phyloP scores from a whole-genome alignment of 37 sponge, comb jelly and placozoan species.

The Chondrosia reniformis region DNA sequence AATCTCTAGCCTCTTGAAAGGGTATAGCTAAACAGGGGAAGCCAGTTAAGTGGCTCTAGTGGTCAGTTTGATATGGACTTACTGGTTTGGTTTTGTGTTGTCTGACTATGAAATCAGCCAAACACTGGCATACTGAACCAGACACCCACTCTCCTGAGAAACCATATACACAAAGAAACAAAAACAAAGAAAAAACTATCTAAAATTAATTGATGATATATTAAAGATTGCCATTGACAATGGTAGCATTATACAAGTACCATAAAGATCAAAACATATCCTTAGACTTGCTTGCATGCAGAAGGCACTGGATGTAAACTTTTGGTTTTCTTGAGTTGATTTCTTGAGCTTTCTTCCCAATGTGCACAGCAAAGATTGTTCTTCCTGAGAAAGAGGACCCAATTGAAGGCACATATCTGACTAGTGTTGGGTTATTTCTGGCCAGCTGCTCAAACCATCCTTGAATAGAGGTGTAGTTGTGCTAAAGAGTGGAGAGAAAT shows the following conservation, averaged over 20 bases:
- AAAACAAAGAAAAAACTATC: background rate
- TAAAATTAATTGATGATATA: background rate
- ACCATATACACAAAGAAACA: background rate
- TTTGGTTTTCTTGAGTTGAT: background rate
- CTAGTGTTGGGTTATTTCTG: conserved; percentile 8
- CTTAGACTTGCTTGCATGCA: conserved; percentile 75
- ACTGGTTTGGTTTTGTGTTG: conserved; percentile 44
- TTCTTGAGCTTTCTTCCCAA: conserved; percentile 24
- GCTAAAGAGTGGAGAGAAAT: background rate
- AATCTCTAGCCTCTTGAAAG: conserved; percentile 46
- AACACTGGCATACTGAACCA: conserved; percentile 77
- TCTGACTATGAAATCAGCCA: conserved; percentile 48
- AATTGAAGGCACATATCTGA: conserved; percentile 45
- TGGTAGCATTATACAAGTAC: background rate
- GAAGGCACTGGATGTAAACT: conserved; percentile 76
- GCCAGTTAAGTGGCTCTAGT: background rate
- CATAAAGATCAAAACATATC: too few relatives aligned
- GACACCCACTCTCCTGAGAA: conserved; percentile 83
- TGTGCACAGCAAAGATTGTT: conserved; percentile 63
- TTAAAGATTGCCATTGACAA: background rate
- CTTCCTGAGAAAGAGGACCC: conserved; percentile 49
- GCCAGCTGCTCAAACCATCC: background rate
- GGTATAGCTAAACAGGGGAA: background rate
- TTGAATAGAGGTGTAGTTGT: background rate
- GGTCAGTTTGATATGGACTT: background rate